Evolutionary conservation across 2,888 invertebrate genomes (phyloP).

Genomic region (Romanomermis culicivorax): DNA sequence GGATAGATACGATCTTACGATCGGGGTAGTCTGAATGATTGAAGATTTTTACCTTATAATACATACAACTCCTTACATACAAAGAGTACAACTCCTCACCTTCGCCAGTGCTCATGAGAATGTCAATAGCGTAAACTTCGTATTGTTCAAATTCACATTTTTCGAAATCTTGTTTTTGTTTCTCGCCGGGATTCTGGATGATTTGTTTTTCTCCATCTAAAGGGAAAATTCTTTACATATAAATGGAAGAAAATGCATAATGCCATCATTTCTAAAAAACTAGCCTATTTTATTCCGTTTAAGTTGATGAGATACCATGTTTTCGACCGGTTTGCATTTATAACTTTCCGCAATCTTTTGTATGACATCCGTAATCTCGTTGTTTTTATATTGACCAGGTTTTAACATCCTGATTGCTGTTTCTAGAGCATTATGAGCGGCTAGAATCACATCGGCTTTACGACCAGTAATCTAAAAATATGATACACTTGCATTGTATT

Average conservation of each 20-base stretch:
- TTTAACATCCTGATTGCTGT: slow-evolving; percentile 75
- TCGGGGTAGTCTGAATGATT: too few relatives aligned
- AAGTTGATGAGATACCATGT: slow-evolving; percentile 55
- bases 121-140: slow-evolving; percentile 95
- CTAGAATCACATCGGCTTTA: slow-evolving; percentile 79
- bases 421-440: slow-evolving; percentile 84
- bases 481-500: too few relatives aligned
- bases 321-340: slow-evolving; percentile 92
- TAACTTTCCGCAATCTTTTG: slow-evolving; percentile 76
- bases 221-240: neutral
- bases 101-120: slow-evolving; percentile 84
- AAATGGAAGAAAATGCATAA: neutral
- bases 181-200: slow-evolving; percentile 84
- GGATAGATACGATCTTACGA: too few relatives aligned
- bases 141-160: slow-evolving; percentile 81
- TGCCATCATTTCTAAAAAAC: too few relatives aligned
- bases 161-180: slow-evolving; percentile 66
- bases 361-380: slow-evolving; percentile 35
- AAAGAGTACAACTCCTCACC: slow-evolving; percentile 41
- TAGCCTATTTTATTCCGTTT: slow-evolving; percentile 36
- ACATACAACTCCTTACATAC: slow-evolving; percentile 2
- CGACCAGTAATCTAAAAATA: slow-evolving; percentile 50
- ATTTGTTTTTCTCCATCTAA: slow-evolving; percentile 88
- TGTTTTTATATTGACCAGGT: slow-evolving; percentile 40
- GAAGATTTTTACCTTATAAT: neutral